A percentile compares a stretch with the other conserved stretches of the same genome.
These are phyloP conservation scores for Prenolepis imparis DNA, from an alignment of 2,888 invertebrate species.

Conservation along the genomic window DNA sequence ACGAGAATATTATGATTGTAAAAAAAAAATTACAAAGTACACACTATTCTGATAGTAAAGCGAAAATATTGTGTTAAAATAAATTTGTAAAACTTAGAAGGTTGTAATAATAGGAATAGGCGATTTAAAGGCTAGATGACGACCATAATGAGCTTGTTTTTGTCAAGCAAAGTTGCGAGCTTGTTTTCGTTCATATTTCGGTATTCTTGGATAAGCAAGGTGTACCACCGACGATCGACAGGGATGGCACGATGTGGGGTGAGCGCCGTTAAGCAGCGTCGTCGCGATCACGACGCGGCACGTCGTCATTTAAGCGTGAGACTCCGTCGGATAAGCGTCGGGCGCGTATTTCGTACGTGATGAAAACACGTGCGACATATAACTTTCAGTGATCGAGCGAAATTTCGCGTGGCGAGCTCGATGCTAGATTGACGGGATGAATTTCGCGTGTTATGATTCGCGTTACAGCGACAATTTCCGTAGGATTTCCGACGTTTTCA, in stretches of 20 bases:
- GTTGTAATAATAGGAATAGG: too few species aligned
- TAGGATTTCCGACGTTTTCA: not conserved
- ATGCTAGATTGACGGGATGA: not conserved
- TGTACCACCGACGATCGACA: slow-evolving; percentile 28
- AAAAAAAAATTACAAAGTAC: slow-evolving; percentile 3
- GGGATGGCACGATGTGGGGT: slow-evolving; percentile 51
- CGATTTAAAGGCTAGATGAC: not conserved
- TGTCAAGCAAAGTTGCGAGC: not conserved
- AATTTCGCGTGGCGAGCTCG: not conserved
- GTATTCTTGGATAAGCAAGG: not conserved
- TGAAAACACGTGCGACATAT: slow-evolving; percentile 47
- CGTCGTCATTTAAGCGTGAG: slow-evolving; percentile 82
- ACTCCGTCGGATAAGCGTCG: slow-evolving; percentile 82
- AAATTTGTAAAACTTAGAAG: not conserved
- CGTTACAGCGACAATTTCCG: not conserved
- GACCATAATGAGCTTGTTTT: not conserved
- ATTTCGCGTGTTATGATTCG: not conserved
- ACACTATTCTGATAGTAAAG: not conserved
- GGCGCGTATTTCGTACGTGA: slow-evolving; percentile 62
- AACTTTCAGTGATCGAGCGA: slow-evolving; percentile 13
- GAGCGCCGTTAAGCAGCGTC: slow-evolving; percentile 69
- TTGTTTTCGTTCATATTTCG: slow-evolving; percentile 9
- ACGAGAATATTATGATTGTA: not conserved
- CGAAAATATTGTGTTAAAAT: not conserved
- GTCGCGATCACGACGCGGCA: slow-evolving; percentile 71